phyloP scores from a whole-genome alignment of 2,797 vertebrate genomes.

The Acrossocheilus wenchowensis region DNA sequence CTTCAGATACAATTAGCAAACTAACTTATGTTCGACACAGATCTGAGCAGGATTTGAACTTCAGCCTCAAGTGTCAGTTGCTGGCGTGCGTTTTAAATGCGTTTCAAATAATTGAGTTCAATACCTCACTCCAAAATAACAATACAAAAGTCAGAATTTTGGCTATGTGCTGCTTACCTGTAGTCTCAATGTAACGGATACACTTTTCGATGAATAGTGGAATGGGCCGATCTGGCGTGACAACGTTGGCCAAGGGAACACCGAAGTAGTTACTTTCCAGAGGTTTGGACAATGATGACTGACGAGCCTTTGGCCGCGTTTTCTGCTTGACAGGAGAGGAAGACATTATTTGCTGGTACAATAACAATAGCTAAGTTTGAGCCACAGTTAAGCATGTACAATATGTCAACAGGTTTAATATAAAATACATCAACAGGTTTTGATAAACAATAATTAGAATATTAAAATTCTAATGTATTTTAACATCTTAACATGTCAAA shows the following conservation, averaged over 20 bases:
- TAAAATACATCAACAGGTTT: constrained; percentile 1
- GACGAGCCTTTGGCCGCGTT: constrained; percentile 86
- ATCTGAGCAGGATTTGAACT: background rate
- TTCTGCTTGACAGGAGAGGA: constrained; percentile 77
- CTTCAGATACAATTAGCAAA: background rate
- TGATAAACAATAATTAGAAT: background rate
- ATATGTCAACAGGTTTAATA: background rate
- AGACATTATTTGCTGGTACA: constrained; percentile 3
- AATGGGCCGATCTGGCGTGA: constrained; percentile 86
- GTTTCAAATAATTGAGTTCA: no score
- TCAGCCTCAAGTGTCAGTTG: background rate
- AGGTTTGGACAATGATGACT: constrained; percentile 86
- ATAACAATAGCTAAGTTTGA: background rate
- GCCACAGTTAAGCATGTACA: background rate
- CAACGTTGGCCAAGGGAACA: constrained; percentile 84
- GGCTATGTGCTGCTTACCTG: constrained; percentile 75
- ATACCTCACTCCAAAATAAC: background rate
- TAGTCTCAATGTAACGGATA: constrained; percentile 93
- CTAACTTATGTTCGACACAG: background rate
- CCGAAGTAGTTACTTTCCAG: constrained; percentile 97
- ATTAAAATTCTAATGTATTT: background rate
- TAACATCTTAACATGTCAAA: background rate
- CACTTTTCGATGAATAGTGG: constrained; percentile 95
- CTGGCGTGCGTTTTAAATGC: background rate
- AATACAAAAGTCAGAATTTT: background rate